phyloP scores from a whole-genome alignment of 2,888 invertebrate genomes.

The Cryptocephalus primarius region DNA sequence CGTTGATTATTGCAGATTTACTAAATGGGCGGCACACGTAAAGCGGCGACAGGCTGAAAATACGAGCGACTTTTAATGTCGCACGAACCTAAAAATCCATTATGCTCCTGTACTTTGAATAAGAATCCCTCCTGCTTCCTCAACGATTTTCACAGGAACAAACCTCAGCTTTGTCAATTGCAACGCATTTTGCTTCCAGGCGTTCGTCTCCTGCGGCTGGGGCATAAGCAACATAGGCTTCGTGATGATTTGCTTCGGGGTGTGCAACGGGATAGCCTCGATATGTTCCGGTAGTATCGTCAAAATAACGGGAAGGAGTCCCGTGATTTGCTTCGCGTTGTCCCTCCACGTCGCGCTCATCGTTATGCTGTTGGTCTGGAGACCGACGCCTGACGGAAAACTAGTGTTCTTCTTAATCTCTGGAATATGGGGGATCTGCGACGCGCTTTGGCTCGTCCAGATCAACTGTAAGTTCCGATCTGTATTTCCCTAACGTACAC shows the following conservation, averaged over 20 bases:
- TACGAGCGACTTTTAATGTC: too few relatives aligned
- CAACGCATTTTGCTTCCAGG: slow-evolving; percentile 39
- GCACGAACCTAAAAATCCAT: too few relatives aligned
- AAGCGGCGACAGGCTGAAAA: too few relatives aligned
- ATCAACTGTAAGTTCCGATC: slow-evolving; percentile 68
- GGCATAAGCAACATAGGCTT: slow-evolving; percentile 86
- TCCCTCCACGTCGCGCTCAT: slow-evolving; percentile 60
- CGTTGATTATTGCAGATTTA: too few relatives aligned
- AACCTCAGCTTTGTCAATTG: neutral
- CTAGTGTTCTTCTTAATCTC: slow-evolving; percentile 67
- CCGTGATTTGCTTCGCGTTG: slow-evolving; percentile 67
- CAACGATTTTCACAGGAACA: too few relatives aligned
- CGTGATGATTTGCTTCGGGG: slow-evolving; percentile 88
- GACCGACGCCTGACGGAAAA: slow-evolving; percentile 55
- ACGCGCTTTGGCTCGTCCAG: slow-evolving; percentile 86
- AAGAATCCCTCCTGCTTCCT: too few relatives aligned
- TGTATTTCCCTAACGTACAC: too few relatives aligned
- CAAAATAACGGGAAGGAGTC: slow-evolving; percentile 67
- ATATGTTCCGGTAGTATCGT: slow-evolving; percentile 68
- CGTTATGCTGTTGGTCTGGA: slow-evolving; percentile 58
- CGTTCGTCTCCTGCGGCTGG: slow-evolving; percentile 77
- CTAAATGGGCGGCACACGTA: too few relatives aligned
- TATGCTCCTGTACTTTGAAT: too few relatives aligned
- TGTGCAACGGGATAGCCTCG: slow-evolving; percentile 79
- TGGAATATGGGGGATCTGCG: slow-evolving; percentile 79